phyloP scores from a whole-genome alignment of 1,140 invertebrate genomes.

The Drosophila ambigua region DNA sequence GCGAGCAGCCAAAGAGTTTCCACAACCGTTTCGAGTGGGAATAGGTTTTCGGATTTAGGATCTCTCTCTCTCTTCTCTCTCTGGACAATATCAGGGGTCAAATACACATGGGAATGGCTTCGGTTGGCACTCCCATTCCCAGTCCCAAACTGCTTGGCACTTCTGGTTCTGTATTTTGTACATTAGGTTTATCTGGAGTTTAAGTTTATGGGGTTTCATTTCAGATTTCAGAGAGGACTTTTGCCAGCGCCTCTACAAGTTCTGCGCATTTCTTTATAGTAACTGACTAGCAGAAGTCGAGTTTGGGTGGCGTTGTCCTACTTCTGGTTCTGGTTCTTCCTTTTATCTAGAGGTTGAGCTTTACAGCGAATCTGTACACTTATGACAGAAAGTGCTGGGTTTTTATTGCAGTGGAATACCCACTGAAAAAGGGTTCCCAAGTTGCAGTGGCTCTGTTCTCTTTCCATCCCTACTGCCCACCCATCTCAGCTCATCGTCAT shows the following conservation, averaged over 20 bases:
- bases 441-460: too few species aligned
- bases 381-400: too few species aligned
- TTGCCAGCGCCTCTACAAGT: too few species aligned
- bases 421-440: too few species aligned
- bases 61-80: not conserved
- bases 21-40: not conserved
- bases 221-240: not conserved
- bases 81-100: slow-evolving; percentile 25
- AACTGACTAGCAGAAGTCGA: too few species aligned
- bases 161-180: slow-evolving; percentile 19
- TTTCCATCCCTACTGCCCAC: not conserved
- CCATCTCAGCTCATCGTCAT: too few species aligned
- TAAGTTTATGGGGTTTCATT: not conserved
- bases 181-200: slow-evolving; percentile 13
- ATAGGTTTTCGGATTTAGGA: not conserved
- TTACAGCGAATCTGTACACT: too few species aligned
- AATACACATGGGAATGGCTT: slow-evolving; percentile 40
- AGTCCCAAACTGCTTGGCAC: slow-evolving; percentile 2
- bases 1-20: slow-evolving; percentile 5
- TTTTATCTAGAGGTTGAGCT: too few species aligned
- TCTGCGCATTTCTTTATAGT: too few species aligned
- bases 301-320: too few species aligned
- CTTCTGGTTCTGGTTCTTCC: too few species aligned
- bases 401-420: too few species aligned
- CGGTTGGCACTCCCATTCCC: not conserved